Conservation (phyloP, 2,113 vertebrate species). For the Urocolius indicus region DNA sequence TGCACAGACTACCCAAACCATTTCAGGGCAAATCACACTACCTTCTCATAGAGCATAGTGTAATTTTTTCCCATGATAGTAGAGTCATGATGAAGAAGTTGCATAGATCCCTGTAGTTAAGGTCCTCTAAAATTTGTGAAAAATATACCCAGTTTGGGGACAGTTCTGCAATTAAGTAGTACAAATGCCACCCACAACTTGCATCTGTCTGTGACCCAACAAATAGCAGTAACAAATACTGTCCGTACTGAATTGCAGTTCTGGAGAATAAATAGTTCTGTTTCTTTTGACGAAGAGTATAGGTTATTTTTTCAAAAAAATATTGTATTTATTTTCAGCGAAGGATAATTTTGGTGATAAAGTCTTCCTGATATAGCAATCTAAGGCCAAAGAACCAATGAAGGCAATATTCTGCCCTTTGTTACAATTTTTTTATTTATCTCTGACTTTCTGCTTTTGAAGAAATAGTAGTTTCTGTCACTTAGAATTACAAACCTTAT, state of each 20-base stretch:
- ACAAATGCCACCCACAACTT: background rate
- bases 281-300: conserved; percentile 55
- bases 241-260: conserved; percentile 41
- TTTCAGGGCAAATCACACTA: background rate
- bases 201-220: background rate
- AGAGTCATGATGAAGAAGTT: conserved; percentile 3
- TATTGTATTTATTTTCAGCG: conserved; percentile 62
- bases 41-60: background rate
- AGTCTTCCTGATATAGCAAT: conserved; percentile 13
- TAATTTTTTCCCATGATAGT: background rate
- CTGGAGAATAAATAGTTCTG: conserved; percentile 48
- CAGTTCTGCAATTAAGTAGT: conserved; percentile 38
- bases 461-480: background rate
- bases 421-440: background rate
- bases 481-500: background rate
- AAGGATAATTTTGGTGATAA: conserved; percentile 41
- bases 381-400: background rate
- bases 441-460: background rate
- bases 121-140: conserved; percentile 20
- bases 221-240: background rate
- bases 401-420: background rate
- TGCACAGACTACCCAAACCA: background rate
- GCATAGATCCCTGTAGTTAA: conserved; percentile 25
- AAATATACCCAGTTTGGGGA: background rate
- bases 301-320: conserved; percentile 55